Evolutionary conservation across 2,113 vertebrate species (phyloP), one percentile per base, ranked within the genome.

Genomic region (Piaya cayana): DNA sequence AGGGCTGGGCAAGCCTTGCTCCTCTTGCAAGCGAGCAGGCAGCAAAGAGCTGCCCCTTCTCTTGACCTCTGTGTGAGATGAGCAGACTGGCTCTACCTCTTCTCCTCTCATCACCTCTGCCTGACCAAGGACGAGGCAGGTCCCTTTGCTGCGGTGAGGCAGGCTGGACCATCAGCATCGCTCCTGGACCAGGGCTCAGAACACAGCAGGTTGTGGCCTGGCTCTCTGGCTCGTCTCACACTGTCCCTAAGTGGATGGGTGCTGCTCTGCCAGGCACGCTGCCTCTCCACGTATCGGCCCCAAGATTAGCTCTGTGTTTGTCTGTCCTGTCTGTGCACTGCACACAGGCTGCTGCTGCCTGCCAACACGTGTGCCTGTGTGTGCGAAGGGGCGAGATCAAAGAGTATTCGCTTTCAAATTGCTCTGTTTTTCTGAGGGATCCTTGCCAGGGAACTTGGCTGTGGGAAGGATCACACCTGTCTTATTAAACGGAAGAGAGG

Each of bases 161-260:
- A 36, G 56, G 55, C n/a, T 29, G 88, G 37, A 3, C 34, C 71
- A n/a, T 76, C 12, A 2, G 58, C 39, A 58, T 43, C 0, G 0
- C 65, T 55, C 8, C 74, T 4, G 14, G 6, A 8, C 12, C 6
- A 2, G 27, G 30, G 55, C 74, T 79, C 47, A 37, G 21, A 29
- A 6, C 6, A 39, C 17, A 39, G n/a, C 15, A 10, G 86, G 62
- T 59, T 10, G 29, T 9, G 32, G 62, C 88, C 69, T 22, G 4
- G 47, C 30, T 49, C 6, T 30, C 29, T 27, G 34, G 50, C 56
- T 12, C 36, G 16, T 26, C 69, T 58, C 17, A 3, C 22, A 1
- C 1, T 0, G 3, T 4, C 64, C 45, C 53, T 2, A 5, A 70
- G 64, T 3, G 0, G 32, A 15, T 2, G 2, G 47, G 16, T 10